Conservation (phyloP, 2,888 invertebrate species). For the Autographa gamma region DNA sequence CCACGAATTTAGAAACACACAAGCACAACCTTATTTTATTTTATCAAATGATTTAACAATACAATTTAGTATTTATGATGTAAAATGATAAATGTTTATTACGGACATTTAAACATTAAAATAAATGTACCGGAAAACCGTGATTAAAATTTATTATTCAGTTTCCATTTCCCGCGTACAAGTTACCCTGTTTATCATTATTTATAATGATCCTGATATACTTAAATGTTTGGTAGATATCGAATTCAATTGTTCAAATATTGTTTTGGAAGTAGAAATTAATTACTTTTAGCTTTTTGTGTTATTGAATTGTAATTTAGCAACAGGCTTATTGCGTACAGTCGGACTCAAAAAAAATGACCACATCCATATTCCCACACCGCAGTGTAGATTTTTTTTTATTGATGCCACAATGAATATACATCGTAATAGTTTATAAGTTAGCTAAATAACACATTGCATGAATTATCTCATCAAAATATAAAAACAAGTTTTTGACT, state of each 20-base stretch:
- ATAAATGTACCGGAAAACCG: slow-evolving; percentile 4
- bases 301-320: background rate
- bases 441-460: too few relatives aligned
- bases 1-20: too few relatives aligned
- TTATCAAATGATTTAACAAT: background rate
- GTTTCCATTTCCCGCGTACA: slow-evolving; percentile 2
- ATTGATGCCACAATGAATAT: too few relatives aligned
- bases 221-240: background rate
- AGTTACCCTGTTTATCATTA: slow-evolving; percentile 4
- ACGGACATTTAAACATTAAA: slow-evolving; percentile 1
- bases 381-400: too few relatives aligned
- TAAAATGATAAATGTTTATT: background rate
- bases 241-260: background rate
- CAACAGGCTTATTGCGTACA: background rate
- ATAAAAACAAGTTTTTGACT: too few relatives aligned
- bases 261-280: background rate
- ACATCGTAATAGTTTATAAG: too few relatives aligned
- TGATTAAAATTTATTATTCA: background rate
- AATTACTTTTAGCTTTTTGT: background rate
- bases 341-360: too few relatives aligned
- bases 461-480: too few relatives aligned
- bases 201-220: background rate
- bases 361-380: too few relatives aligned
- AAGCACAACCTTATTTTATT: too few relatives aligned
- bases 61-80: too few relatives aligned